Base-by-base conservation (phyloP, 2,888 invertebrate species). In the Mesorhabditis sp. region DNA sequence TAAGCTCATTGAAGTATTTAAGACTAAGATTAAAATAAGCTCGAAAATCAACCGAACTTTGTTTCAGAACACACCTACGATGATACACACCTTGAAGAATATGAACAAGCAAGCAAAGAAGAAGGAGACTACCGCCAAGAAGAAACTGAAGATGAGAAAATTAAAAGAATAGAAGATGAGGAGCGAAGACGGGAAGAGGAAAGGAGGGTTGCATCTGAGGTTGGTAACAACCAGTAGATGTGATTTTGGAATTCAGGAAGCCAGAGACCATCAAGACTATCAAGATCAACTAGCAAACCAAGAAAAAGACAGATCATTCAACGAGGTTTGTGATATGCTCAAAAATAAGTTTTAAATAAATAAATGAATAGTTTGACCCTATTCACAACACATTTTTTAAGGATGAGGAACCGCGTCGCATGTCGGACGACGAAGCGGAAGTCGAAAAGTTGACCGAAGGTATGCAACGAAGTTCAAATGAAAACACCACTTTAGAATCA, bases 281-380 rank as follows among this genome's bases (percentile, higher is more conserved):
- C 58, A 50, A 50, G n/a, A 50, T 13, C 10, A n/a, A 10, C 10
- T 50, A 13, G 58, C n/a, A 10, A 50, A 50, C n/a, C 10, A 50
- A n/a, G 58, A 50, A n/a, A 50, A n/a, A 50, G 58, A 50, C 58
- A 50, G n/a, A 50, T 50, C 58, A 50, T 50, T 50, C n/a, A 50
- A 50, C n/a, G 58, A 28, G 28, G 28, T 28, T 28, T 28, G 28
- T 28, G 28, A 28, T 28, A 28, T 28, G 28, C 28, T 28, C 28
- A 28, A 28, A 28, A 28, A 28, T 28, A 28, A 28, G 28, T 28
- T 28, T 28, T 28, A 28, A 28, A 28, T 28, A 28, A 28, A 28
- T 28, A 28, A 28, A 28, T 28, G 28, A 28, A 28, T 28, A 28
- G 28, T 28, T 28, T 28, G 28, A 28, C 28, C 28, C 28, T 28